phyloP scores from a whole-genome alignment of 2,797 vertebrate species.

The Trachurus trachurus region DNA sequence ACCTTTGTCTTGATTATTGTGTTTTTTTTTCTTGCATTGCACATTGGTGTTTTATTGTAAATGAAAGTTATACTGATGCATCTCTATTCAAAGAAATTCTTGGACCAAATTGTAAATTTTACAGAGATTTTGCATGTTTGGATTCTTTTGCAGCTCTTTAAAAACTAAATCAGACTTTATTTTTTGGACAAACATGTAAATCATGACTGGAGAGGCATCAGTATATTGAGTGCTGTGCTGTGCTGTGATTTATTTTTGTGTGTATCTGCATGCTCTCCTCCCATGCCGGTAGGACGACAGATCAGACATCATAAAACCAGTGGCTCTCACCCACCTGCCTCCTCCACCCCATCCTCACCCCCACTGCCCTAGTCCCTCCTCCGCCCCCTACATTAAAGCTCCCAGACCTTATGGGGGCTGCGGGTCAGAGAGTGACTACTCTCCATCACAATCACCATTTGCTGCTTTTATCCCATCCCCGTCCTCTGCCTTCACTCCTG shows the following conservation, averaged over 20 bases:
- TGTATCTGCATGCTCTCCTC: slow-evolving; percentile 82
- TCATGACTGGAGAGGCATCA: slow-evolving; percentile 68
- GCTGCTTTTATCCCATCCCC: slow-evolving; percentile 95
- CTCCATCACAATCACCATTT: slow-evolving; percentile 70
- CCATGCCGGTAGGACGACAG: slow-evolving; percentile 87
- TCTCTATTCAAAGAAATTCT: slow-evolving; percentile 27
- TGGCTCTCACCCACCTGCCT: slow-evolving; percentile 90
- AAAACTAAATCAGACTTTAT: not conserved
- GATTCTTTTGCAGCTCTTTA: not conserved
- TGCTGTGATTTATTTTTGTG: slow-evolving; percentile 66
- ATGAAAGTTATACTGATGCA: slow-evolving; percentile 57
- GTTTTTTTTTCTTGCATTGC: not conserved
- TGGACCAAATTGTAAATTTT: not conserved
- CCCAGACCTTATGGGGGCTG: slow-evolving; percentile 87
- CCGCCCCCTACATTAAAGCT: slow-evolving; percentile 91
- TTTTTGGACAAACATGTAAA: slow-evolving; percentile 28
- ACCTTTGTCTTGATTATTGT: not conserved
- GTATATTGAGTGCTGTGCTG: slow-evolving; percentile 62
- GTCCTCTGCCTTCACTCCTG: slow-evolving; percentile 94
- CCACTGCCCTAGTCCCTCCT: slow-evolving; percentile 67
- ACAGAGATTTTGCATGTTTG: accelerated
- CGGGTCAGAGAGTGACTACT: slow-evolving; percentile 71
- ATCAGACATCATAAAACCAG: slow-evolving; percentile 95
- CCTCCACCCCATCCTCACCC: slow-evolving; percentile 75
- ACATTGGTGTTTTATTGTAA: slow-evolving; percentile 18